Evolutionary conservation across 64 coral and sea anemone genomes (phyloP), one percentile per base, ranked within the genome.

Genomic region (Pachyseris speciosa): DNA sequence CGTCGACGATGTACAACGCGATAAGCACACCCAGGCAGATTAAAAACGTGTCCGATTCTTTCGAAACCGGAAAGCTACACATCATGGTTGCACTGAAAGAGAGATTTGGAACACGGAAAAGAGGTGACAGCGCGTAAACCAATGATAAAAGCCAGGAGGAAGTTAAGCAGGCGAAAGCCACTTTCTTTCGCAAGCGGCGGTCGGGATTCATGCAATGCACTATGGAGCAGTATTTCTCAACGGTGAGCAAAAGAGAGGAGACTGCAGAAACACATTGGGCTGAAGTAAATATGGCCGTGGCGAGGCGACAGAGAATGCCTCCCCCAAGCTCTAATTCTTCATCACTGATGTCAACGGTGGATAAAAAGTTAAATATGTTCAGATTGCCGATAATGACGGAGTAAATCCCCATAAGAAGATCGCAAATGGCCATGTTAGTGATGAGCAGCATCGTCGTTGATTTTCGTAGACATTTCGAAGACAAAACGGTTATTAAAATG

Each of bases 151-250:
- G 8, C 87, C 87, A 90, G 25, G 22, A 90, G 29, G 67, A 39
- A 26, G 69, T 7, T 13, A 90, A 52, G 4, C 59, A 57, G 3
- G 67, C 6, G 1, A 64, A 15, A 13, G 87, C 75, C 3, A 90
- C 26, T 42, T 61, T 64, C 3, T 75, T 74, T 17, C 40, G 66
- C 22, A 90, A 63, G 6, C 76, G 75, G 17, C 53, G 73, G 30
- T 69, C 76, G 5, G 87, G 87, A 40, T 90, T 75, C 87, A 90
- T 90, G n/a, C 87, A 90, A 27, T 90, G 64, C 0, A 90, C 87
- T 33, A 90, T 90, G 1, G 87, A 90, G 25, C 59, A 48, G n/a
- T 72, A 90, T 34, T 90, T 90, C 42, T 90, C 87, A 15, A 90
- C 64, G 22, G 87, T 90, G 1, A 90, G 59, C 29, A 90, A 52